Base-by-base conservation (phyloP, 2,797 vertebrate species). In the Dipus sagitta region DNA sequence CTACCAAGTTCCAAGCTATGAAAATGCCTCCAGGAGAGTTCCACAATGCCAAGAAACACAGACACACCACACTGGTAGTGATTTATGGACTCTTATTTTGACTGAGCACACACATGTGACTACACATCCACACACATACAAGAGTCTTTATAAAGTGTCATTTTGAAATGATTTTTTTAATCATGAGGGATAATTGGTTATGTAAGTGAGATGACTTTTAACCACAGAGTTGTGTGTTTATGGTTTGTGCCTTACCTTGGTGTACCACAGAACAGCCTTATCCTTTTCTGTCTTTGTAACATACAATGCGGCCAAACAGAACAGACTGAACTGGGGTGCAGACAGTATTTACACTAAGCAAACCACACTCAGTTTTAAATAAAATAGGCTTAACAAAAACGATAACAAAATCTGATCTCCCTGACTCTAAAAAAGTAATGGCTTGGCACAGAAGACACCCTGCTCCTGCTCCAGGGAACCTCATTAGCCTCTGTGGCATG, bases 1-100 rank as follows among this genome's bases (percentile, higher is more conserved):
- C 82, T 93, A 91, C 91, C 94, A 94, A 26, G 80, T 86, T 96
- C 96, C 96, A 90, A 95, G 95, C 65, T 91, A 80, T 86, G 90
- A 83, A 94, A 91, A 93, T 72, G 95, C 78, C 96, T 76, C 78
- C 13, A 75, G 96, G 94, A 95, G 96, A 96, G 38, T 92, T 78
- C 96, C 38, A 47, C 38, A 80, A 88, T 80, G 82, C 95, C 94
- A 95, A 94, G 77, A 85, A 96, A 34, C 47, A 85, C 85, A 97
- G 94, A 96, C 71, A 72, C 30, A 47, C 92, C 88, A 94, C 93
- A 20, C 58, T 62, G 82, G 67, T 1, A 79, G 83, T 20, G 32
- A 32, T 90, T 74, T 84, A 89, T 14, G 32, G 94, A 68, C 62
- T 2, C 34, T 30, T 18, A 2, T 24, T 32, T n/a, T 62, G 84